Evolutionary conservation across 2,797 vertebrate genomes (phyloP).

Genomic region (Adelosebastes latens): DNA sequence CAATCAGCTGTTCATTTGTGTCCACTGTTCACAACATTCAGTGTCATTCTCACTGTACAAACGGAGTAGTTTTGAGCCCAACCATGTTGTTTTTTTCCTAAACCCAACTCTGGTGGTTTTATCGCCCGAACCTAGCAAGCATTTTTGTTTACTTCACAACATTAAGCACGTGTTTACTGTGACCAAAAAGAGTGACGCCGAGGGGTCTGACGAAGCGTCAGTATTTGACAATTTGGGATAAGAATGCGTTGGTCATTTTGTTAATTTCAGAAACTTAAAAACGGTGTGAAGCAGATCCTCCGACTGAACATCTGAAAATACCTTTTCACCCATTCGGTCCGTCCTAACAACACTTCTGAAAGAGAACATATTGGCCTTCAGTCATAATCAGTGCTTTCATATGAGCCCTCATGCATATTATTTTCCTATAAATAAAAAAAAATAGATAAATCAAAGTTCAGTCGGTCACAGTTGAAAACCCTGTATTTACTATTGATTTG

Average conservation of each 20-base stretch:
- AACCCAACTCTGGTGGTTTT: too few relatives aligned
- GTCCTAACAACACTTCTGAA: background rate
- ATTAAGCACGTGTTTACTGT: too few relatives aligned
- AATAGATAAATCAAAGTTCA: conserved; percentile 19
- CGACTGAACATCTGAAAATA: background rate
- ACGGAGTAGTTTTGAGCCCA: too few relatives aligned
- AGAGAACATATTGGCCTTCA: background rate
- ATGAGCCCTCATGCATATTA: background rate
- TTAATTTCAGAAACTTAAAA: background rate
- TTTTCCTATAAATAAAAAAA: background rate
- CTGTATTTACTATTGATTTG: conserved; percentile 46
- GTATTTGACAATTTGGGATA: too few relatives aligned
- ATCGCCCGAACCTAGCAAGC: too few relatives aligned
- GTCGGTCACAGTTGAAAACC: conserved; percentile 2
- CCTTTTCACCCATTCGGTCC: background rate
- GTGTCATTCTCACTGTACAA: too few relatives aligned
- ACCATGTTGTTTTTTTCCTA: too few relatives aligned
- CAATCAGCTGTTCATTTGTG: too few relatives aligned
- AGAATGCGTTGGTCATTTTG: background rate
- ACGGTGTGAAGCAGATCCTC: background rate
- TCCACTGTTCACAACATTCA: too few relatives aligned
- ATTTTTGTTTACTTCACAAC: too few relatives aligned
- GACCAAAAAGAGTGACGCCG: too few relatives aligned
- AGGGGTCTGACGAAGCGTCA: too few relatives aligned
- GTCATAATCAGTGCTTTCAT: background rate